Conservation (phyloP, 2,113 vertebrate genomes). For the Stictonetta naevosa region DNA sequence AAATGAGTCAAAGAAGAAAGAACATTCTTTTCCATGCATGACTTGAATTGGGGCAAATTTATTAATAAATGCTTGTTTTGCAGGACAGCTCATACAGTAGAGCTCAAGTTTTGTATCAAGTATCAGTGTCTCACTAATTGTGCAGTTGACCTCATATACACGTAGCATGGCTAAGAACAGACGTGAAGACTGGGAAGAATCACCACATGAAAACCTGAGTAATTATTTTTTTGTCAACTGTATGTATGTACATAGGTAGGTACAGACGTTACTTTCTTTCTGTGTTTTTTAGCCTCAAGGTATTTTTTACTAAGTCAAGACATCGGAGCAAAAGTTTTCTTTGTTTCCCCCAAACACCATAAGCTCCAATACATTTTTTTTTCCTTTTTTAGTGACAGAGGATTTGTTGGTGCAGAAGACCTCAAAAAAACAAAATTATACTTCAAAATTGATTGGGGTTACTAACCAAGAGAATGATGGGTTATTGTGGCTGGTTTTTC, state of each 20-base stretch:
- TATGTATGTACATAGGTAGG: background rate
- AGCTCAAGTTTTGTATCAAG: background rate
- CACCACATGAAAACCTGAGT: background rate
- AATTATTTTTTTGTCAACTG: background rate
- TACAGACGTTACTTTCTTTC: background rate
- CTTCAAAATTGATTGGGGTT: background rate
- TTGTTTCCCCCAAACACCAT: background rate
- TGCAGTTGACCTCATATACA: background rate
- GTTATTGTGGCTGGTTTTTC: background rate
- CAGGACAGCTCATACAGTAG: background rate
- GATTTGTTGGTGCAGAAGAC: background rate
- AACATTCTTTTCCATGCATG: background rate
- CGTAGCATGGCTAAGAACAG: background rate
- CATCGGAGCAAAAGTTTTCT: fast-evolving
- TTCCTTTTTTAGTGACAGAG: background rate
- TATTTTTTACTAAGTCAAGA: background rate
- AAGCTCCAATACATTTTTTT: background rate
- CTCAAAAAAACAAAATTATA: background rate
- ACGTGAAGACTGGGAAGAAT: background rate
- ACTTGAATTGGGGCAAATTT: background rate
- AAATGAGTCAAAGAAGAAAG: slow-evolving; percentile 40
- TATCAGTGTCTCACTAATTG: background rate
- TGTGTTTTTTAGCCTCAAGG: background rate
- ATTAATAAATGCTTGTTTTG: slow-evolving; percentile 16
- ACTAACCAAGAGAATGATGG: too few relatives aligned